These are phyloP conservation scores for Siniperca obscura DNA, from an alignment of 2,797 vertebrate species.

Conservation along the genomic window DNA sequence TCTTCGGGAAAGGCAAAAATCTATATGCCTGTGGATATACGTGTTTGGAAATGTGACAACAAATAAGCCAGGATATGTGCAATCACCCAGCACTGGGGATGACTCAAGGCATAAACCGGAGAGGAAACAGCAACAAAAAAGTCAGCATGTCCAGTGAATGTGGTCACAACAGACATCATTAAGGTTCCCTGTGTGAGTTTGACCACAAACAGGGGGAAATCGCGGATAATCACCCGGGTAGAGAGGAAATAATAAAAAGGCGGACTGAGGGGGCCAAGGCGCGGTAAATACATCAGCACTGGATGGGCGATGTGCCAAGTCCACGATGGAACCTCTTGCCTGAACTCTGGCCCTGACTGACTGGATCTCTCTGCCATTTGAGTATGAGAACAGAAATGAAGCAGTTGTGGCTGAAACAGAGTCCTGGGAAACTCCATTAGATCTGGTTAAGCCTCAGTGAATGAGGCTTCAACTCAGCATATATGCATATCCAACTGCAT, in stretches of 20 bases:
- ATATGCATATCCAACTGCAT: conserved; percentile 22
- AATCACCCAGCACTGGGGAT: conserved; percentile 41
- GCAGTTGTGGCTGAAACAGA: conserved; percentile 17
- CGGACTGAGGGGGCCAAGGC: conserved; percentile 30
- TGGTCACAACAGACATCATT: conserved; percentile 63
- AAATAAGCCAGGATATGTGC: conserved; percentile 36
- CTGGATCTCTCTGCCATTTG: conserved; percentile 29
- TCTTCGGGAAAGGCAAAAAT: conserved; percentile 12
- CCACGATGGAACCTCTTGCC: conserved; percentile 54
- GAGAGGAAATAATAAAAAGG: conserved; percentile 71
- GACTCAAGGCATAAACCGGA: conserved; percentile 42
- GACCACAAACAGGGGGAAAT: conserved; percentile 53
- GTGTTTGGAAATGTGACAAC: conserved; percentile 24
- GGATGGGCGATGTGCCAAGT: conserved; percentile 27
- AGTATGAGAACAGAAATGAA: conserved; percentile 45
- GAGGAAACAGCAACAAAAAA: conserved; percentile 44
- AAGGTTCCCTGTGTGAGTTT: conserved; percentile 43
- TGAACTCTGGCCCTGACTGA: conserved; percentile 54
- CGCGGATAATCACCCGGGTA: conserved; percentile 46
- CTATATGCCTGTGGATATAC: conserved; percentile 20
- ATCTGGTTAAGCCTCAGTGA: conserved; percentile 46
- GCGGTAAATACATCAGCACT: conserved; percentile 73
- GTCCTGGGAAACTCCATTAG: conserved; percentile 51
- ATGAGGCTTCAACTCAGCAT: conserved; percentile 39
- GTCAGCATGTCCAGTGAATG: conserved; percentile 46